A percentile compares a stretch with the other conserved stretches of the same genome.
phyloP scores from a whole-genome alignment of 2,113 vertebrate genomes.

The Mus pahari region DNA sequence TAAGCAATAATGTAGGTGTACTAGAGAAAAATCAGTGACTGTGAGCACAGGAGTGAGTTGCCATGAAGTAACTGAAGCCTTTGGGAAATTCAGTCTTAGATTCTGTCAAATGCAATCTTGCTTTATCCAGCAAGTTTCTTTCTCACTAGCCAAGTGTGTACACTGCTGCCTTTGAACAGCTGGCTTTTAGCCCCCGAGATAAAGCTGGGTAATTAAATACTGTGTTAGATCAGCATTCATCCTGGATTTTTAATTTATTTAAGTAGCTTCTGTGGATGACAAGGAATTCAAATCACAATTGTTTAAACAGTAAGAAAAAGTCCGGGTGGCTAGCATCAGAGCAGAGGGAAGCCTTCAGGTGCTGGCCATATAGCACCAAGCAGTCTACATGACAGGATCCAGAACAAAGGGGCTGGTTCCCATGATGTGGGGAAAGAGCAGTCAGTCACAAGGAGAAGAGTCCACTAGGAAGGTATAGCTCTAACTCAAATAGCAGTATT shows the following conservation, averaged over 20 bases:
- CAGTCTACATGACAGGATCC: background rate
- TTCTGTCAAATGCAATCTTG: slow-evolving; percentile 33
- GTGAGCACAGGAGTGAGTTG: background rate
- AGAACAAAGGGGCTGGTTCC: slow-evolving; percentile 37
- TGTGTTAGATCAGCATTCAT: slow-evolving; percentile 27
- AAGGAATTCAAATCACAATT: slow-evolving; percentile 24
- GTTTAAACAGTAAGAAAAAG: slow-evolving; percentile 10
- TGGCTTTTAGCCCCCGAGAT: slow-evolving; percentile 17
- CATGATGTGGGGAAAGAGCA: background rate
- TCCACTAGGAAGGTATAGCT: background rate
- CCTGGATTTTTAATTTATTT: slow-evolving; percentile 34
- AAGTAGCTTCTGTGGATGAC: slow-evolving; percentile 36
- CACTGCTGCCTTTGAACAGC: background rate
- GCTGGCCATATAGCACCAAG: background rate
- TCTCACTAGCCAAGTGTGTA: slow-evolving; percentile 34
- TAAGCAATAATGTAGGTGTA: background rate
- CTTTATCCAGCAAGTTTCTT: slow-evolving; percentile 57
- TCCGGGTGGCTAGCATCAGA: background rate
- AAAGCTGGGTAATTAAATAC: slow-evolving; percentile 54
- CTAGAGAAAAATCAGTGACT: background rate
- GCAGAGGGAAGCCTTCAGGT: background rate
- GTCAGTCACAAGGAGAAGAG: background rate
- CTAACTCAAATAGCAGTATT: background rate
- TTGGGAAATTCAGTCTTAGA: background rate
- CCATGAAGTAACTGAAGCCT: slow-evolving; percentile 3